Conservation (phyloP, 1,140 invertebrate species). For the Paraescarpia echinospica region DNA sequence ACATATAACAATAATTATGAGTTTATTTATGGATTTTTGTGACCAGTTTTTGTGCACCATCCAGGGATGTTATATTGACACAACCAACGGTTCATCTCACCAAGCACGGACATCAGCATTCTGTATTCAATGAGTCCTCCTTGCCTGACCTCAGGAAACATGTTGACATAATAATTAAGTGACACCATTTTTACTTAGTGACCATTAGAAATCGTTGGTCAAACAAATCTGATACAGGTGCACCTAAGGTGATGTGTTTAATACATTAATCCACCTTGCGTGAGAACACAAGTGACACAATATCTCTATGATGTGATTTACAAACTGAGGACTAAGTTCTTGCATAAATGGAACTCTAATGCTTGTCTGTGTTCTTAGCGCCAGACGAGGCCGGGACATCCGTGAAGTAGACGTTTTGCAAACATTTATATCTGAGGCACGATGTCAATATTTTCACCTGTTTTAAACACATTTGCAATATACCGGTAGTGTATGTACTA, state of each 20-base stretch:
- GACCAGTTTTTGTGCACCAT: not conserved
- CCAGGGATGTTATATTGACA: not conserved
- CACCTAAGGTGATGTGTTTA: not conserved
- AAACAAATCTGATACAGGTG: not conserved
- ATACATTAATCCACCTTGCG: not conserved
- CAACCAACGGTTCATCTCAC: not conserved
- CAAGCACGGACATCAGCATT: not conserved
- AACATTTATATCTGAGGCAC: not conserved
- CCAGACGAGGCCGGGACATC: not conserved
- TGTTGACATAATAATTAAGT: not conserved
- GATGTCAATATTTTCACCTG: too few relatives aligned
- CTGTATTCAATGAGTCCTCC: not conserved
- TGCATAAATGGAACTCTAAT: not conserved
- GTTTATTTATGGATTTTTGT: not conserved
- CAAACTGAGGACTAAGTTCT: not conserved
- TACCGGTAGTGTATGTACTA: too few relatives aligned
- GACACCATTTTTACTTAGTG: not conserved
- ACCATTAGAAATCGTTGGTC: not conserved
- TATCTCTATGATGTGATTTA: not conserved
- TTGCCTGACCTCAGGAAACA: not conserved
- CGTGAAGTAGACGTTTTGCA: not conserved
- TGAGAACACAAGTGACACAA: not conserved
- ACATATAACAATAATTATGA: not conserved
- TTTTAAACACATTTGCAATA: too few relatives aligned
- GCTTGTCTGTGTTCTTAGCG: not conserved